These are phyloP conservation scores for Porites rus DNA, from an alignment of 92 coral and sea anemone species.

Conservation along the genomic window DNA sequence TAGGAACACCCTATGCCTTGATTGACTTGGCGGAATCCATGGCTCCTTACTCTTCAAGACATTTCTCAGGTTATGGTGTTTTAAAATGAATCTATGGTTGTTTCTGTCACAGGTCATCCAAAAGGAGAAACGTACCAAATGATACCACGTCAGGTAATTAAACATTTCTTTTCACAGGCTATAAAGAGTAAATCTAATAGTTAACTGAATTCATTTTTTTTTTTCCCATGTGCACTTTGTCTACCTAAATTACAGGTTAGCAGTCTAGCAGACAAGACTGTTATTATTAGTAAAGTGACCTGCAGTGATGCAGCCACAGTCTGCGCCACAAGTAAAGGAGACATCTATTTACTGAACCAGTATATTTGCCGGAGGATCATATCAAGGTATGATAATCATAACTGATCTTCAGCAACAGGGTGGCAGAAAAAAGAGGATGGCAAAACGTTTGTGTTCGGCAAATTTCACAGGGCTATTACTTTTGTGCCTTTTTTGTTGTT, in stretches of 20 bases:
- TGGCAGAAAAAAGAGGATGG: too few relatives aligned
- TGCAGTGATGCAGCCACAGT: slow-evolving; percentile 85
- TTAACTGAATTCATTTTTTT: not conserved
- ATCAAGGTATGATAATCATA: slow-evolving; percentile 58
- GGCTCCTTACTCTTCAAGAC: too few relatives aligned
- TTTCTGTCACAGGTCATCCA: slow-evolving; percentile 69
- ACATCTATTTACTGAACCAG: slow-evolving; percentile 77
- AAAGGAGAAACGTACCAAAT: slow-evolving; percentile 81
- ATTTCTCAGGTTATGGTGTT: not conserved
- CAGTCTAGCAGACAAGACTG: slow-evolving; percentile 72
- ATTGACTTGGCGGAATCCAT: too few relatives aligned
- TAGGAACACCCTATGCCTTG: too few relatives aligned
- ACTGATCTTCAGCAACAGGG: not conserved
- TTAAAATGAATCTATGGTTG: not conserved
- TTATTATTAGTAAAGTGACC: slow-evolving; percentile 65
- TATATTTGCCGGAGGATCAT: slow-evolving; percentile 81
- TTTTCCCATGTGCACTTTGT: not conserved
- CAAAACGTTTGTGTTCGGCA: too few relatives aligned
- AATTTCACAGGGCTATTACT: not conserved
- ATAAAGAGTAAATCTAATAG: not conserved
- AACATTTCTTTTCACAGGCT: not conserved
- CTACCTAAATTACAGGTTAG: slow-evolving; percentile 64
- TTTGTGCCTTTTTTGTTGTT: too few relatives aligned
- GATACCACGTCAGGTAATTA: slow-evolving; percentile 85
- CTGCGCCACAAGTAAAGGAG: slow-evolving; percentile 89